These are phyloP conservation scores for Macquaria ambigua DNA, from an alignment of 2,113 vertebrate genomes.

Conservation along the genomic window DNA sequence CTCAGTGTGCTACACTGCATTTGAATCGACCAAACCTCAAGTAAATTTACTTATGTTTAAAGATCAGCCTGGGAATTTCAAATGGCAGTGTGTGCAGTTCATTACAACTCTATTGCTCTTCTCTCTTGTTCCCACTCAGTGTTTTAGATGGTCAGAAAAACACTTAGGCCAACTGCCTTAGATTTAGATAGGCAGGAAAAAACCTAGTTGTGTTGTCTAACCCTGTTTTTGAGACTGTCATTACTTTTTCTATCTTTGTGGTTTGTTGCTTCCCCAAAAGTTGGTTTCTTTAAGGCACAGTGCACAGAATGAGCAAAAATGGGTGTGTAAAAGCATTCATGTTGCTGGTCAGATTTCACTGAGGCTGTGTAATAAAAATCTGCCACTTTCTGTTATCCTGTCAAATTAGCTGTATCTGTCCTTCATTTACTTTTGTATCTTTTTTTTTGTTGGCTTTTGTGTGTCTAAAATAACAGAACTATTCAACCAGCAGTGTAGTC, in stretches of 20 bases:
- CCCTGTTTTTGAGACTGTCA: slow-evolving; percentile 10
- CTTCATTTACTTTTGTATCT: neutral
- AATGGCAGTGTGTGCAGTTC: slow-evolving; percentile 1
- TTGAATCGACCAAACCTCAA: slow-evolving; percentile 1
- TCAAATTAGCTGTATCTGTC: slow-evolving; percentile 8
- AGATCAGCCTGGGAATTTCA: neutral
- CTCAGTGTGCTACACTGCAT: neutral
- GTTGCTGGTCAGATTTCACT: neutral
- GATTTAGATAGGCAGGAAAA: neutral
- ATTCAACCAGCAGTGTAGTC: slow-evolving; percentile 8
- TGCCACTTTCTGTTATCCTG: slow-evolving; percentile 1
- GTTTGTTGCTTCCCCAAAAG: neutral
- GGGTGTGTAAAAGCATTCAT: neutral
- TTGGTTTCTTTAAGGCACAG: neutral
- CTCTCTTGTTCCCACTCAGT: neutral
- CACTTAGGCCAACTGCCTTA: neutral
- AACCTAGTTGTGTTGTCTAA: neutral
- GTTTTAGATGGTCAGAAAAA: neutral
- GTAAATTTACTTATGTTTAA: neutral
- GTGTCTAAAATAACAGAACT: slow-evolving; percentile 32
- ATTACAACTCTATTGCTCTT: neutral
- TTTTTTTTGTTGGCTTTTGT: slow-evolving; percentile 1
- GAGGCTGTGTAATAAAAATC: neutral
- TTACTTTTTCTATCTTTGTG: neutral
- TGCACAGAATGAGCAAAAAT: neutral